These are phyloP conservation scores for Pinna nobilis DNA, from an alignment of 1,140 invertebrate species.

Conservation along the genomic window DNA sequence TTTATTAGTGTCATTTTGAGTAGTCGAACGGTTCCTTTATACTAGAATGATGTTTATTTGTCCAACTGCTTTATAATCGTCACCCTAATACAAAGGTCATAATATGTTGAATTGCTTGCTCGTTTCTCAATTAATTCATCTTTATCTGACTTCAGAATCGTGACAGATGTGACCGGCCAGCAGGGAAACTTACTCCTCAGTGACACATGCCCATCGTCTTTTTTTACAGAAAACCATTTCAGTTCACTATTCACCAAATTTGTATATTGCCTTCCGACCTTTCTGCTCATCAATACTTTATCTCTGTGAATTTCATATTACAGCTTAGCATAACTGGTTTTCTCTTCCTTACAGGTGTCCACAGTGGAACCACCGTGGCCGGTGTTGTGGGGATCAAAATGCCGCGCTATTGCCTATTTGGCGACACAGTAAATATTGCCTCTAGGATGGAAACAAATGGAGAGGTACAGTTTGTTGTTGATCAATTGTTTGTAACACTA, in stretches of 20 bases:
- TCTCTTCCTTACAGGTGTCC: conserved; percentile 48
- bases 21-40: background rate
- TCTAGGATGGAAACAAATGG: conserved; percentile 72
- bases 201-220: background rate
- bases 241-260: background rate
- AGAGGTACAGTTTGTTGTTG: conserved; percentile 47
- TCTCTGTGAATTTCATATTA: background rate
- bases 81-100: background rate
- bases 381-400: conserved; percentile 73
- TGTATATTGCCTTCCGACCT: background rate
- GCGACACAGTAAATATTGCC: conserved; percentile 73
- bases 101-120: no score
- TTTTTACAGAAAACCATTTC: no score
- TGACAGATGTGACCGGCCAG: no score
- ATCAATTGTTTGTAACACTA: background rate
- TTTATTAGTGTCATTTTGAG: background rate
- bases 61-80: background rate
- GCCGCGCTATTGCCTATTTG: conserved; percentile 72
- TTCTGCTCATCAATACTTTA: background rate
- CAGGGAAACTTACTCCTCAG: no score
- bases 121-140: no score
- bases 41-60: background rate
- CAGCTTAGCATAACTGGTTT: background rate
- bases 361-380: conserved; percentile 69
- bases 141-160: no score